Conservation (phyloP, 2,113 vertebrate genomes). For the Nestor notabilis region DNA sequence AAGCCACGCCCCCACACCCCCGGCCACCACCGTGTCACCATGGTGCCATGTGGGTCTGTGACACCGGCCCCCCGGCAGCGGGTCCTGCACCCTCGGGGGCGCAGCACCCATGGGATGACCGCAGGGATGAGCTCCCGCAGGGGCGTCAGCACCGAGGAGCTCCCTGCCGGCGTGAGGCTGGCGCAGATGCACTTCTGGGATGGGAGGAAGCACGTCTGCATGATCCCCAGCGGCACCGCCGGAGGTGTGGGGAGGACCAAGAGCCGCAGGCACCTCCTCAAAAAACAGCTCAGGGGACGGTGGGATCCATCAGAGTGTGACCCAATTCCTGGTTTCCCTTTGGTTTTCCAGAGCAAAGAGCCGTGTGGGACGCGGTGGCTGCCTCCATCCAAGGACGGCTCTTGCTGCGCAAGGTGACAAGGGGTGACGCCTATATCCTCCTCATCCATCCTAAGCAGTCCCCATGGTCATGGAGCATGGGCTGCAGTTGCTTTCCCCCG, state of each 20-base stretch:
- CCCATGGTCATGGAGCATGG: background rate
- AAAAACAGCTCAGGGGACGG: fast-evolving
- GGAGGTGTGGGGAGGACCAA: background rate
- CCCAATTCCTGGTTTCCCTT: background rate
- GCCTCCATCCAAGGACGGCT: fast-evolving
- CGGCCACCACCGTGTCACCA: background rate
- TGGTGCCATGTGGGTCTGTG: too few relatives aligned
- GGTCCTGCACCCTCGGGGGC: background rate
- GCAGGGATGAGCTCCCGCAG: background rate
- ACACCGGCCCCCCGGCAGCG: too few relatives aligned
- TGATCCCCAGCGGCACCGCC: background rate
- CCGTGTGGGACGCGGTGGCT: background rate
- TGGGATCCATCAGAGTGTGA: background rate
- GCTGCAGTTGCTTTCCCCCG: background rate
- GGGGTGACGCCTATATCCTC: fast-evolving
- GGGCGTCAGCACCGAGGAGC: background rate
- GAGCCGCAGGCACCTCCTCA: fast-evolving
- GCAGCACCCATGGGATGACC: background rate
- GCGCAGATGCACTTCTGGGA: background rate
- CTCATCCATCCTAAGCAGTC: background rate
- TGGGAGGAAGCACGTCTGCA: fast-evolving
- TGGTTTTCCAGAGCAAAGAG: background rate
- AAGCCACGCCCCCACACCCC: too few relatives aligned
- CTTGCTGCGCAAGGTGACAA: background rate
- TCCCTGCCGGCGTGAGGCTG: fast-evolving